phyloP scores from a whole-genome alignment of 2,113 vertebrate species.

The Pica pica region DNA sequence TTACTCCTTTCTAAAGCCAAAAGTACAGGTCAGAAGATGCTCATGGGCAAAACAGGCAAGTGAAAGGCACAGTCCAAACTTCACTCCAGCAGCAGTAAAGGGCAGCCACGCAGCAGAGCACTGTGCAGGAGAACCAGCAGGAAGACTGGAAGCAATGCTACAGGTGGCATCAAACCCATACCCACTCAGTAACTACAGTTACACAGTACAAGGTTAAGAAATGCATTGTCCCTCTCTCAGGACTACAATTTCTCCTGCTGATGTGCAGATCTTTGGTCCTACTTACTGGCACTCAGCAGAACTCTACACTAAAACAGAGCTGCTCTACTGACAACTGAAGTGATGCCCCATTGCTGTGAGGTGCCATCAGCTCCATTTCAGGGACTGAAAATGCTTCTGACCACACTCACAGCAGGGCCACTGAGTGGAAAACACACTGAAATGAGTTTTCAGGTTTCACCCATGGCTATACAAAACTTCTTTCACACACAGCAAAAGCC shows the following conservation, averaged over 20 bases:
- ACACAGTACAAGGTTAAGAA: not conserved
- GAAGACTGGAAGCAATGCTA: not conserved
- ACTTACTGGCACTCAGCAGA: not conserved
- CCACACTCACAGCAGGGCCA: not conserved
- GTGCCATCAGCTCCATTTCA: not conserved
- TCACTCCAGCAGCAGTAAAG: not conserved
- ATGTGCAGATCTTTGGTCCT: not conserved
- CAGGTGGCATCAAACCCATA: not conserved
- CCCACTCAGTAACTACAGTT: not conserved
- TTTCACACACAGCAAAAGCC: not conserved
- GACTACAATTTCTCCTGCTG: not conserved
- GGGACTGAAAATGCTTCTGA: not conserved
- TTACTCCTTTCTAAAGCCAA: not conserved
- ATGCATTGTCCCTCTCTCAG: fast-evolving
- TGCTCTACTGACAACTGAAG: not conserved
- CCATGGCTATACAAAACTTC: not conserved
- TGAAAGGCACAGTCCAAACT: not conserved
- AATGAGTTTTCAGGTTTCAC: not conserved
- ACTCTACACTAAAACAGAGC: not conserved
- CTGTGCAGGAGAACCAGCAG: not conserved
- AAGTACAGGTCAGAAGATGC: not conserved
- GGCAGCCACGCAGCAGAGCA: not conserved
- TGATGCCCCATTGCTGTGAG: not conserved
- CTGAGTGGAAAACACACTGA: not conserved
- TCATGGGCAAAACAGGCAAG: not conserved